A percentile compares a stretch with the other conserved stretches of the same genome.
phyloP scores from a whole-genome alignment of 2,888 invertebrate species.

The Pemphredon lugubris region DNA sequence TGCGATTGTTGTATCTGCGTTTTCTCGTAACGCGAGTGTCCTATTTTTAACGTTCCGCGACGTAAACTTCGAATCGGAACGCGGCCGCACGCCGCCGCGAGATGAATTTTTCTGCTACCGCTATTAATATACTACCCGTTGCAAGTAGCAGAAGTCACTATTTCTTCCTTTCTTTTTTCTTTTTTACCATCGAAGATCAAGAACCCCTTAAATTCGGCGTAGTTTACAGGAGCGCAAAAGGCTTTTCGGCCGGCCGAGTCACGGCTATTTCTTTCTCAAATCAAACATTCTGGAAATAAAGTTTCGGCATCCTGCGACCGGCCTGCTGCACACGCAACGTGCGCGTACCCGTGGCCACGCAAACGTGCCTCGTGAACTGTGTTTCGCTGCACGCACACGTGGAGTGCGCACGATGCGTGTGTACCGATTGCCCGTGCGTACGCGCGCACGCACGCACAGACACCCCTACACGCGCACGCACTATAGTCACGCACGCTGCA shows the following conservation, averaged over 20 bases:
- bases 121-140: constrained; percentile 53
- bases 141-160: constrained; percentile 40
- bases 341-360: constrained; percentile 24
- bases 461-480: constrained; percentile 51
- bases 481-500: constrained; percentile 75
- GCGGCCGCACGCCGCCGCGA: constrained; percentile 15
- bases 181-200: constrained; percentile 67
- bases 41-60: constrained; percentile 48
- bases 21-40: constrained; percentile 47
- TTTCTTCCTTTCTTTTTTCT: too few relatives aligned
- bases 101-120: constrained; percentile 38
- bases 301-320: constrained; percentile 67
- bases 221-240: constrained; percentile 68
- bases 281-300: constrained; percentile 80
- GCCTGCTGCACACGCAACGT: constrained; percentile 42
- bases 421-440: constrained; percentile 27
- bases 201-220: constrained; percentile 75
- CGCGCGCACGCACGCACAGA: constrained; percentile 31
- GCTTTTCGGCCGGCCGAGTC: constrained; percentile 63
- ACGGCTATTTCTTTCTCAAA: constrained; percentile 77
- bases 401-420: background rate
- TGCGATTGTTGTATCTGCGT: constrained; percentile 21
- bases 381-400: constrained; percentile 10
- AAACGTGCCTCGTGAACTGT: constrained; percentile 1
- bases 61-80: constrained; percentile 46